phyloP scores from a whole-genome alignment of 2,888 invertebrate species.

The Ceriagrion tenellum region DNA sequence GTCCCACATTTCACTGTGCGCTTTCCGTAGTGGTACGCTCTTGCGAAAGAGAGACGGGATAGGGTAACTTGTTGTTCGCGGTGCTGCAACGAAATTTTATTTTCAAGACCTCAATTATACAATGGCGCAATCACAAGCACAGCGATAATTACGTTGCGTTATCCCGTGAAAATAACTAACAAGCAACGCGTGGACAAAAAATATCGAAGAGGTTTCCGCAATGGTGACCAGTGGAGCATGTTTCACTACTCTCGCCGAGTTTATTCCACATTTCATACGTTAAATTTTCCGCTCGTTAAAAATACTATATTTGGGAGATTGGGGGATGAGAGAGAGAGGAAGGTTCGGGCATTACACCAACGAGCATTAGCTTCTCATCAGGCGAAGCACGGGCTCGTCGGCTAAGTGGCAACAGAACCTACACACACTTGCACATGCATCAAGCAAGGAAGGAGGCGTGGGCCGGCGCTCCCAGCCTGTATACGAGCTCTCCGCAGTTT shows the following conservation, averaged over 20 bases:
- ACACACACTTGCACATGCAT: not conserved
- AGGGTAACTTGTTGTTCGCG: not conserved
- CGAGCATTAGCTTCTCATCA: slow-evolving; percentile 9
- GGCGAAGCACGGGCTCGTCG: not conserved
- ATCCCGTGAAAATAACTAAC: not conserved
- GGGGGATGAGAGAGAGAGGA: no score
- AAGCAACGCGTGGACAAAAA: not conserved
- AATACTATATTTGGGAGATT: not conserved
- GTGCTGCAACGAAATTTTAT: not conserved
- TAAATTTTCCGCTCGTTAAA: slow-evolving; percentile 1
- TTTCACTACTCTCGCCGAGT: not conserved
- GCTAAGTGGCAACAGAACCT: not conserved
- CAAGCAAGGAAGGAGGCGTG: not conserved
- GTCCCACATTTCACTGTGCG: not conserved
- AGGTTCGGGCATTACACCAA: not conserved
- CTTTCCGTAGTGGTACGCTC: not conserved
- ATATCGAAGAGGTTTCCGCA: not conserved
- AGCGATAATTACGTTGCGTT: not conserved
- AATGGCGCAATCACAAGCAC: not conserved
- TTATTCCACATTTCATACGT: not conserved
- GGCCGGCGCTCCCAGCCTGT: not conserved
- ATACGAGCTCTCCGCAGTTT: not conserved
- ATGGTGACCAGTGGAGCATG: not conserved
- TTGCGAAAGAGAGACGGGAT: not conserved
- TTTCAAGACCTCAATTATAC: not conserved